Conservation (phyloP, 2,797 vertebrate genomes). For the Poecilia velifera region DNA sequence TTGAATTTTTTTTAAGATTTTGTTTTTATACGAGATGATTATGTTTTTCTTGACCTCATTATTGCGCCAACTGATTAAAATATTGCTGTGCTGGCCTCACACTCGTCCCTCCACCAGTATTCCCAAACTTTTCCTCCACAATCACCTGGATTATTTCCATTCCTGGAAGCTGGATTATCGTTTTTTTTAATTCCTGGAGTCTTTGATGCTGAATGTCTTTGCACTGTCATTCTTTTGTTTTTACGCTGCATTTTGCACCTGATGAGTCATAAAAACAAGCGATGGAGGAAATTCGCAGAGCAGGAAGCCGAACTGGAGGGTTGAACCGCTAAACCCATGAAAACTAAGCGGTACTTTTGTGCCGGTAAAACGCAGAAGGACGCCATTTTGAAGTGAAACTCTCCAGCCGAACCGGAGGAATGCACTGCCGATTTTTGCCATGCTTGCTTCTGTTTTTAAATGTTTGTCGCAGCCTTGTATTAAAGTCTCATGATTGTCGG, state of each 20-base stretch:
- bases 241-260: conserved; percentile 79
- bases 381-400: conserved; percentile 30
- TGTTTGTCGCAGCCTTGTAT: conserved; percentile 52
- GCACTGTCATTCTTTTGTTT: conserved; percentile 74
- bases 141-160: conserved; percentile 32
- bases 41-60: conserved; percentile 55
- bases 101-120: conserved; percentile 74
- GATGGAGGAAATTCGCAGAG: conserved; percentile 48
- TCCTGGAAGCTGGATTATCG: conserved; percentile 27
- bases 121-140: conserved; percentile 49
- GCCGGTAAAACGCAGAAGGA: neutral
- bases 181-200: conserved; percentile 39
- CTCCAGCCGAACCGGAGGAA: conserved; percentile 40
- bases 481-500: conserved; percentile 44
- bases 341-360: neutral
- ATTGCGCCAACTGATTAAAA: conserved; percentile 77
- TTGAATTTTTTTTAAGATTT: conserved; percentile 38
- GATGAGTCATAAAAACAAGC: conserved; percentile 32
- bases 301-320: conserved; percentile 20
- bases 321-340: conserved; percentile 23
- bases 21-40: conserved; percentile 34
- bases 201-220: conserved; percentile 64
- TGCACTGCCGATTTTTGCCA: conserved; percentile 62
- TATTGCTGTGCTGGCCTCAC: conserved; percentile 62
- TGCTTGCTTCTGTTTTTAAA: conserved; percentile 18